Evolutionary conservation across 2,797 vertebrate genomes (phyloP).

Genomic region (Champsocephalus gunnari): DNA sequence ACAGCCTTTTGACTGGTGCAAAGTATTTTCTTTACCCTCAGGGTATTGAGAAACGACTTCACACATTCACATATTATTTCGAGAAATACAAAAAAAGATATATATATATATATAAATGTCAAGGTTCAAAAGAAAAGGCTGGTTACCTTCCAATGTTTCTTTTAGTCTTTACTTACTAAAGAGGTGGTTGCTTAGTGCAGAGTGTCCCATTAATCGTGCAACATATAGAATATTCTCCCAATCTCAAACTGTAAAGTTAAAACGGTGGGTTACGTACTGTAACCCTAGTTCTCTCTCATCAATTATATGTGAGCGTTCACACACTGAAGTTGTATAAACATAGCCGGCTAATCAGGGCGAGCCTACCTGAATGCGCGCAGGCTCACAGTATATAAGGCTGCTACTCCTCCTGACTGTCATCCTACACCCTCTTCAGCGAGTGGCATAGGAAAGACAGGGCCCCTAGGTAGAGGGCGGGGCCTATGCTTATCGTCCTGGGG

Average conservation of each 20-base stretch:
- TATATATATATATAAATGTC: background rate
- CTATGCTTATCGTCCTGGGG: no score
- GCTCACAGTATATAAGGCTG: no score
- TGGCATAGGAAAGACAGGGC: no score
- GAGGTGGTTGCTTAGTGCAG: background rate
- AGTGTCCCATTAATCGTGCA: background rate
- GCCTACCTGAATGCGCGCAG: no score
- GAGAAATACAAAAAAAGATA: background rate
- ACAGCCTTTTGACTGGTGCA: background rate
- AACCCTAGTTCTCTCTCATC: no score
- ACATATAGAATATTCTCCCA: background rate
- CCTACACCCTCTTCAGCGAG: no score
- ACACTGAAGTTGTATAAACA: no score
- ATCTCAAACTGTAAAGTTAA: background rate
- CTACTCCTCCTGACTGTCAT: no score
- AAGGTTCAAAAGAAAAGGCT: background rate
- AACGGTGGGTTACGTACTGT: background rate
- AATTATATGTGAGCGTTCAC: no score
- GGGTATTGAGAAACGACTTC: background rate
- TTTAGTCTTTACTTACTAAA: background rate
- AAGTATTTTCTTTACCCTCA: background rate
- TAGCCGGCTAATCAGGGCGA: no score
- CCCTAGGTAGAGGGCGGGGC: no score
- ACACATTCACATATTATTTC: background rate
- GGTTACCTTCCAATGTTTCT: no score